A percentile compares a stretch with the other conserved stretches of the same genome.
Evolutionary conservation across 2,113 vertebrate genomes (phyloP).

Genomic region (Malurus elegans): DNA sequence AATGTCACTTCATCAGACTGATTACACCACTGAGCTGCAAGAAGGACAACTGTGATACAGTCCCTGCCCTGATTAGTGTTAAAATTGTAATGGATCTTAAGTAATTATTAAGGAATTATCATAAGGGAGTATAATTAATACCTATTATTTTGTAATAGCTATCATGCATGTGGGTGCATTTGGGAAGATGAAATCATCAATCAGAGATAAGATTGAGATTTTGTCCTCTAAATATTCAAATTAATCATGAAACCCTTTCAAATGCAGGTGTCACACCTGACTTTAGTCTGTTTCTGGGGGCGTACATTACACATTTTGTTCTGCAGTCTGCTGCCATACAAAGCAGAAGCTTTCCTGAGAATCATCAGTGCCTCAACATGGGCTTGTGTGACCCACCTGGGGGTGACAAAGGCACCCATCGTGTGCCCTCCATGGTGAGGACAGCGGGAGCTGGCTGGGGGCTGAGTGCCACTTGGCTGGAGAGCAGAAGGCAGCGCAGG

Average conservation of each 20-base stretch:
- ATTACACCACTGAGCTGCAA: background rate
- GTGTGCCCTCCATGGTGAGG: rapidly evolving
- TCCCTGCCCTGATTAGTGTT: background rate
- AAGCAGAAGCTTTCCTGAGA: background rate
- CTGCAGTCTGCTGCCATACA: background rate
- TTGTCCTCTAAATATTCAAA: background rate
- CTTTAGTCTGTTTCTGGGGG: background rate
- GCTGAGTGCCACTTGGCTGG: rapidly evolving
- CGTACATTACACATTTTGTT: rapidly evolving
- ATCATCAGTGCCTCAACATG: background rate
- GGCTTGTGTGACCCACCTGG: rapidly evolving
- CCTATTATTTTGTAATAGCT: slow-evolving; percentile 7
- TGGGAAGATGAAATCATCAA: background rate
- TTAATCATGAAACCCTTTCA: background rate
- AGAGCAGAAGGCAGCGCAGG: background rate
- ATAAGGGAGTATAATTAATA: slow-evolving; percentile 2
- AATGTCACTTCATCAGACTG: background rate
- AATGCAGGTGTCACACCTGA: background rate
- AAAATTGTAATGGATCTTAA: slow-evolving; percentile 18
- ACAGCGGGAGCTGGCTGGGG: background rate
- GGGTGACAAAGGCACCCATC: rapidly evolving
- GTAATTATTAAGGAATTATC: slow-evolving; percentile 24
- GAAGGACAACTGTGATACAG: background rate
- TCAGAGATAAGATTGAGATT: background rate
- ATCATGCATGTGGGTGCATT: background rate